These are phyloP conservation scores for Eupithecia subfuscata DNA, from an alignment of 2,888 invertebrate species.

Conservation along the genomic window DNA sequence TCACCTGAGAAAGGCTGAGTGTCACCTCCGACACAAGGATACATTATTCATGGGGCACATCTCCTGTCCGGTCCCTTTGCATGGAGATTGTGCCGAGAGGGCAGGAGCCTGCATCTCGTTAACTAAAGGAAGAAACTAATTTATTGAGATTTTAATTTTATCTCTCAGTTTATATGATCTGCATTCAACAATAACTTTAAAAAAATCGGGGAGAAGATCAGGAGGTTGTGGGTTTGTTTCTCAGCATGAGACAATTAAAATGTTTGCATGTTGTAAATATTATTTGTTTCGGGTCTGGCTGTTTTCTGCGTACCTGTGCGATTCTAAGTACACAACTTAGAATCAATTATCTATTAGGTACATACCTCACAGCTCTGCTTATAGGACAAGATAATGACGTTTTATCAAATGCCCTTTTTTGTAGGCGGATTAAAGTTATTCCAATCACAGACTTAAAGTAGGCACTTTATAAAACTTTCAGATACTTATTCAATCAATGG, in stretches of 20 bases:
- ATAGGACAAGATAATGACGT: not conserved
- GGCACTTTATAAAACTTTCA: not conserved
- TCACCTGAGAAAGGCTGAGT: not conserved
- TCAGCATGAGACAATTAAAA: not conserved
- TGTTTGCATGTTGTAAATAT: too few relatives aligned
- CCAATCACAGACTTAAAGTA: too few relatives aligned
- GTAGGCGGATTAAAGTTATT: too few relatives aligned
- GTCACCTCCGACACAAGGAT: not conserved
- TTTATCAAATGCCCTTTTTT: not conserved
- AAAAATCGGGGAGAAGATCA: too few relatives aligned
- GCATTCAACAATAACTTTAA: not conserved
- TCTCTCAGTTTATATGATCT: not conserved
- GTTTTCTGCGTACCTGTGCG: not conserved
- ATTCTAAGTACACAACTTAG: not conserved
- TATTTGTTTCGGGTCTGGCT: not conserved
- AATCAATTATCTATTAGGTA: not conserved
- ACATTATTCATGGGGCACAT: slow-evolving; percentile 1
- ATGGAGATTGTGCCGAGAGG: not conserved
- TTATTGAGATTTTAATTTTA: not conserved
- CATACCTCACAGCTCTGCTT: not conserved
- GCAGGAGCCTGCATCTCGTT: not conserved
- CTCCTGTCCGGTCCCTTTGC: not conserved
- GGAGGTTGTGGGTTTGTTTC: not conserved
- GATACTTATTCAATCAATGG: not conserved
- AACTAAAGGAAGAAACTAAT: not conserved